Base-by-base conservation (phyloP, 2,113 vertebrate species). In the Alethe castanea region DNA sequence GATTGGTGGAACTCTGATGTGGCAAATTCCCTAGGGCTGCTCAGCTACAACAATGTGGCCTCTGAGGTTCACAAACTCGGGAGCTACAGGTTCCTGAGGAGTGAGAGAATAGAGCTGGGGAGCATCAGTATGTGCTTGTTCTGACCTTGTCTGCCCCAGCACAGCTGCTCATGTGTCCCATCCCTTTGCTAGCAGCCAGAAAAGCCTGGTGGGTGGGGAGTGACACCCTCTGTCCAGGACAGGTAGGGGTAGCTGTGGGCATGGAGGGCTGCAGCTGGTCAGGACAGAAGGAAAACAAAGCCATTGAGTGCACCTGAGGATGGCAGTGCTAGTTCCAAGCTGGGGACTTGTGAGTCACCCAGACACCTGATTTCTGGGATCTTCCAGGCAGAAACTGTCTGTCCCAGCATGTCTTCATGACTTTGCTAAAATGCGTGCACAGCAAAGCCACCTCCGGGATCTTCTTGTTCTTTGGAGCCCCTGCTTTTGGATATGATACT, bases 101-200 rank as follows among this genome's bases (percentile, higher is more conserved):
- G 11, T 74, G 42, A 33, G 47, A 53, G 10, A 65, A 8, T 20
- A 3, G 2, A 57, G 56, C 54, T 62, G 31, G 20, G 23, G n/a
- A 67, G 35, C n/a, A 14, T 38, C 9, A 9, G 5, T 17, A 4
- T 29, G 15, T 71, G 65, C 23, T 50, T 48, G 24, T 73, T 50
- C 53, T 56, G 52, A 42, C 19, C 11, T 11, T 14, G 3, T 81
- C 45, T 60, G 59, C 60, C 14, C 23, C 1, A 0, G 3, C 2
- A 4, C 36, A 35, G 12, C 72, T 83, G 52, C 57, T 33, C 45
- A 16, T 15, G 47, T 60, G 24, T 76, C 62, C 53, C 11, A 6
- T 56, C 36, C n/a, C 40, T 81, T 66, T 66, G 47, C 25, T 35
- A 23, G 48, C 59, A 52, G 47, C 12, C 3, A 6, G 81, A 88